These are phyloP conservation scores for Chaetophractus vellerosus DNA, from an alignment of 2,797 vertebrate genomes.

Conservation along the genomic window DNA sequence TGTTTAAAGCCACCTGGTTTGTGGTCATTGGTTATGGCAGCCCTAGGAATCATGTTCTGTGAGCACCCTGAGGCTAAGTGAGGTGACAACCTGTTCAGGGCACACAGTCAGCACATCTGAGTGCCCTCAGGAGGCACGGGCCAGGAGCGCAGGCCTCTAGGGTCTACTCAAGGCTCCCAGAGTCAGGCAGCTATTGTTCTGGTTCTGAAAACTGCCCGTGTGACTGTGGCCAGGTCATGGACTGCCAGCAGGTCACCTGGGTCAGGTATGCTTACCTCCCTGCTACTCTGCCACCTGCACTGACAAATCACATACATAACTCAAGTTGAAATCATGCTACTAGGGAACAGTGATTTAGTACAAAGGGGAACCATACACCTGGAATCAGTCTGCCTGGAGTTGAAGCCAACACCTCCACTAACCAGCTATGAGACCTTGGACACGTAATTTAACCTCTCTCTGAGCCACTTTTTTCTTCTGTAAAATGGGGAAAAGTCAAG, in stretches of 20 bases:
- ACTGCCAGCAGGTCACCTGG: background rate
- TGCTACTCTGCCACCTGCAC: background rate
- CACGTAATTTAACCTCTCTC: background rate
- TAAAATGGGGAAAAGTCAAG: constrained; percentile 41
- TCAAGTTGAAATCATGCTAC: background rate
- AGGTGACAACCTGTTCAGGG: too few species aligned
- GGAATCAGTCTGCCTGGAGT: background rate
- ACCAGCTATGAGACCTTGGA: background rate
- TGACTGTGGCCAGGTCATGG: background rate
- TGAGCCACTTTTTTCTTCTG: background rate
- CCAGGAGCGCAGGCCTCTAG: background rate
- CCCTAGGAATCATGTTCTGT: too few species aligned
- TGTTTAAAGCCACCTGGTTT: background rate
- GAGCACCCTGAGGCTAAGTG: too few species aligned
- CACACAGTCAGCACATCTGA: too few species aligned
- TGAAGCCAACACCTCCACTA: background rate
- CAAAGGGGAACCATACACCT: background rate
- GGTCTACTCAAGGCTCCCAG: background rate
- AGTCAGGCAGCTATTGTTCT: background rate
- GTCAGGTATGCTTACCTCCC: background rate
- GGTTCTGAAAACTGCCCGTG: background rate
- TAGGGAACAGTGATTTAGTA: background rate
- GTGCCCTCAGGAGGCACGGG: too few species aligned
- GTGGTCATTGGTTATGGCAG: too few species aligned
- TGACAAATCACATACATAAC: background rate